Evolutionary conservation across 2,797 vertebrate species (phyloP), one percentile per base, ranked within the genome.

Genomic region (Gouania willdenowi): DNA sequence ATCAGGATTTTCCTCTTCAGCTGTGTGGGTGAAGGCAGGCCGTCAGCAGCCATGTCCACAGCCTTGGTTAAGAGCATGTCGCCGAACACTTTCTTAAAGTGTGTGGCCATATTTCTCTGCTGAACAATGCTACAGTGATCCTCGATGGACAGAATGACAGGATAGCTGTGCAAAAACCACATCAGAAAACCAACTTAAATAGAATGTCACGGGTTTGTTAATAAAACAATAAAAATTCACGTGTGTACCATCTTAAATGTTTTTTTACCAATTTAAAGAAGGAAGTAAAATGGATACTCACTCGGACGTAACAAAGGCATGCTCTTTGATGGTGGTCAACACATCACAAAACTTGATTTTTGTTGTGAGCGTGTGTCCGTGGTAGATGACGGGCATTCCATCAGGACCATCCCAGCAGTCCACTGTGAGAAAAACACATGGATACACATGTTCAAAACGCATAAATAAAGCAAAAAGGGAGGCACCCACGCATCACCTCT

Each of bases 331-430:
- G 40, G 96, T 98, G 29, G 81, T 73, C 45, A 99, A 77, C 40
- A 99, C 97, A 0, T 99, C 97, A 1, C 50, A 89, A 75, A 99
- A 99, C 76, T 98, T 98, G 71, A 99, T 99, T 87, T 98, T 99
- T 66, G 96, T 97, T 37, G 97, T 99, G 37, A 99, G 93, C 11
- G 97, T 99, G 82, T 99, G 97, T 12, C 97, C 97, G 0, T 99
- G 97, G 83, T 99, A 99, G 75, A 99, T 99, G 59, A 99, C 96
- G 0, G 97, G 97, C 94, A 96, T 97, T 47, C 91, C 93, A 10
- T 99, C 96, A 0, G 97, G 97, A 48, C 97, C 97, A 0, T 99
- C 97, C 97, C 97, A 99, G 85, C 97, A 99, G 81, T 99, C 97
- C 93, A 99, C 97, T 99, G 77, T n/a, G n/a, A n/a, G n/a, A n/a